Conservation (phyloP, 2,113 vertebrate genomes). For the Phyllostomus hastatus region DNA sequence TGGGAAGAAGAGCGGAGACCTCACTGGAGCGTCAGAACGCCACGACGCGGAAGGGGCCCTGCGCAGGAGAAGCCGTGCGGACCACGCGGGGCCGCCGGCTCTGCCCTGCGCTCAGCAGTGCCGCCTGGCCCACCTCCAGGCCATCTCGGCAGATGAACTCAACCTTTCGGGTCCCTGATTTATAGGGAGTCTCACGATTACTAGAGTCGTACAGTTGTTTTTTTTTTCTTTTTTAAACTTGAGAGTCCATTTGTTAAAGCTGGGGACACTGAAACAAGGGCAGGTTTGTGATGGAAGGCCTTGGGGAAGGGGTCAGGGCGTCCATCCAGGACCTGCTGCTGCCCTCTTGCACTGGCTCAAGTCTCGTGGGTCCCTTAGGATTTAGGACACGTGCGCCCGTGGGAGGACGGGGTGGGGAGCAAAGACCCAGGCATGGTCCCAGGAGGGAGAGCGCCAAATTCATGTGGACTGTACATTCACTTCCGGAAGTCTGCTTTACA, state of each 20-base stretch:
- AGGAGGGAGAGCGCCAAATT: background rate
- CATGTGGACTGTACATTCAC: background rate
- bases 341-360: too few relatives aligned
- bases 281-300: too few relatives aligned
- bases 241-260: too few relatives aligned
- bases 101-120: background rate
- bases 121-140: background rate
- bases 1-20: background rate
- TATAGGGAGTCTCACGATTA: background rate
- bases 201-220: background rate
- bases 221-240: too few relatives aligned
- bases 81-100: background rate
- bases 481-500: background rate
- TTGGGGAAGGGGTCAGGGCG: too few relatives aligned
- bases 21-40: background rate
- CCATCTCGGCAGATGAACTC: background rate
- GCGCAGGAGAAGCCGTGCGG: background rate
- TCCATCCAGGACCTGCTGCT: too few relatives aligned
- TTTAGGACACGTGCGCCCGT: fast-evolving
- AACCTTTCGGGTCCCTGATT: background rate
- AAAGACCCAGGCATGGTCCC: too few relatives aligned
- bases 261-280: too few relatives aligned
- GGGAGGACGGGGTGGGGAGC: fast-evolving
- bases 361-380: too few relatives aligned
- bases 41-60: background rate